Evolutionary conservation across 2,113 vertebrate genomes (phyloP).

Genomic region (Nestor notabilis): DNA sequence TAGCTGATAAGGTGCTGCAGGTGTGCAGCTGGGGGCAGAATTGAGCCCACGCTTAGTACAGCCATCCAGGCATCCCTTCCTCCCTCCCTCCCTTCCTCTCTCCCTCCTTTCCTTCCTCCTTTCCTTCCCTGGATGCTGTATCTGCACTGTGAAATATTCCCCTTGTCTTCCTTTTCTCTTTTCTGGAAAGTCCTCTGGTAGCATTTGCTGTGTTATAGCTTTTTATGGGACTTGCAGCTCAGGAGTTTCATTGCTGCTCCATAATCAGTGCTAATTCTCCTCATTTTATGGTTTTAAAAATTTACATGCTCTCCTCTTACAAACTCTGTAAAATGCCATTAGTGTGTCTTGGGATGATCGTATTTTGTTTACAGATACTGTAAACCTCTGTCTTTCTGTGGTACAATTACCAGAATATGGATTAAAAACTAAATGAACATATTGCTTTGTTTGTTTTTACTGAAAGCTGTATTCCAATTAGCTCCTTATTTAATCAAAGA

Average conservation of each 20-base stretch:
- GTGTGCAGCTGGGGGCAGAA: neutral
- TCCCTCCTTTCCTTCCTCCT: neutral
- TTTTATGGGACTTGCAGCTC: neutral
- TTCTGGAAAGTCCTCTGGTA: neutral
- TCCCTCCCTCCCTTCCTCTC: neutral
- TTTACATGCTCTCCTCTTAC: neutral
- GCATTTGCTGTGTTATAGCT: neutral
- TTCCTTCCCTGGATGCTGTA: neutral
- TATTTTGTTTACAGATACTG: neutral
- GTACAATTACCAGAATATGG: constrained; percentile 39
- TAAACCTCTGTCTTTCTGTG: neutral
- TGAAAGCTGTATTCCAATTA: constrained; percentile 27
- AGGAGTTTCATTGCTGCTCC: neutral
- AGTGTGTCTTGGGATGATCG: neutral
- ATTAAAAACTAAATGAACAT: constrained; percentile 32
- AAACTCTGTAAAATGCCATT: neutral
- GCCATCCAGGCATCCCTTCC: neutral
- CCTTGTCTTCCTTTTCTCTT: neutral
- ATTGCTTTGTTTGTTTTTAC: constrained; percentile 36
- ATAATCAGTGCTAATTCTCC: constrained; percentile 16
- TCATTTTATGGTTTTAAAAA: constrained; percentile 20
- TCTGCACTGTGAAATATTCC: neutral
- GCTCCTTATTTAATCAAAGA: constrained; percentile 23
- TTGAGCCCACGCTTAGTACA: neutral
- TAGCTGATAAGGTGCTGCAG: neutral